Base-by-base conservation (phyloP, 1,140 invertebrate genomes). In the Eupristina koningsbergeri region DNA sequence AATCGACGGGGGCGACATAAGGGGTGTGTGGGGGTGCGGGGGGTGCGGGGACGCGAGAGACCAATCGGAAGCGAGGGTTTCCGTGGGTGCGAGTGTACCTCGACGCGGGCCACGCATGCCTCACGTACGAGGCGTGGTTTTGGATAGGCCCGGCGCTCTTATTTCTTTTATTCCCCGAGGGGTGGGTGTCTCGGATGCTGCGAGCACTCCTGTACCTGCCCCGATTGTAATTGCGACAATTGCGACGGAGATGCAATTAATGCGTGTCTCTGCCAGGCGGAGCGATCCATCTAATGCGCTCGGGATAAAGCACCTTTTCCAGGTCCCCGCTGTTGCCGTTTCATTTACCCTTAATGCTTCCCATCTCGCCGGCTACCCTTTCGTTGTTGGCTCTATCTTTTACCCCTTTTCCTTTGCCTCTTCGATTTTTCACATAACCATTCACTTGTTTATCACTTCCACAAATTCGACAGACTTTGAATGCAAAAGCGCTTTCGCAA, bases 21-120 rank as follows among this genome's bases (percentile, higher is more conserved):
- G 76, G 63, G 78, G 39, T 64, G 36, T 36, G 47, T 47, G 76
- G 63, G 78, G 39, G 78, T 80, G n/a, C 29, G 58, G 31, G 76
- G 85, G 79, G 84, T 77, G 80, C 86, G 85, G 87, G 88, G 87
- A 86, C 39, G 31, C 15, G 85, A 87, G 85, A 91, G 90, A 91
- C 91, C 91, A 92, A 92, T 92, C 91, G 91, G 91, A 91, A 91
- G 90, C 90, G 88, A 87, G 90, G 88, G 88, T 88, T 91, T 90
- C 88, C 89, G 88, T 90, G 89, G 89, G 88, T 85, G 83, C 86
- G 85, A 86, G 86, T 85, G 50, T 80, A 53, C 75, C 58, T 64
- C 1, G 22, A 61, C 77, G 41, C 61, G 71, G n/a, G 64, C 58
- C 80, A 88, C 87, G 87, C 88, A 87, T 88, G 87, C 83, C 85